These are phyloP conservation scores for Erebia aethiops DNA, from an alignment of 2,888 invertebrate species.

Conservation along the genomic window DNA sequence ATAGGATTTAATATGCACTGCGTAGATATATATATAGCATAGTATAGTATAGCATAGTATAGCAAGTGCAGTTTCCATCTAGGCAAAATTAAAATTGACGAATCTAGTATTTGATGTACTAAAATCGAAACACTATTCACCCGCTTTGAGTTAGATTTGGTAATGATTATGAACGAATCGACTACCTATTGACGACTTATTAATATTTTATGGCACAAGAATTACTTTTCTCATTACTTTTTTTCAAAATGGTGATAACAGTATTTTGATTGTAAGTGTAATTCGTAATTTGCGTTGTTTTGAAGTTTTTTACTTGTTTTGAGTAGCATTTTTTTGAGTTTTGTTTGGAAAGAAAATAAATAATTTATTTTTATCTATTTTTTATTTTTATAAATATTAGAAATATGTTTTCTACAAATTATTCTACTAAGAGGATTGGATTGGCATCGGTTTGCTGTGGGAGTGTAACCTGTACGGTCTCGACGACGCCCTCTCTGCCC, in stretches of 20 bases:
- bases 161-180: no score
- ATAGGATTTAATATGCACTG: no score
- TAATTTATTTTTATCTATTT: neutral
- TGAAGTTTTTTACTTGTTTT: neutral
- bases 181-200: no score
- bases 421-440: no score
- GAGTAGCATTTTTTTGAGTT: neutral
- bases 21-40: no score
- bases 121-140: no score
- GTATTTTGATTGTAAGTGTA: neutral
- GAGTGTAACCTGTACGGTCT: slow-evolving; percentile 55
- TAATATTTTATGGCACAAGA: no score
- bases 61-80: neutral
- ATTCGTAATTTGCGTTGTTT: neutral
- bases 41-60: no score
- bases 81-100: neutral
- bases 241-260: neutral
- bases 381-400: neutral
- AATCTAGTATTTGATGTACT: neutral
- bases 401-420: neutral
- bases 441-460: neutral
- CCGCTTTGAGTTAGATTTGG: no score
- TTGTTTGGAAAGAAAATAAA: slow-evolving; percentile 1
- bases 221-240: no score
- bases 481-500: slow-evolving; percentile 71